phyloP scores from a whole-genome alignment of 92 coral and sea anemone species.

The Galaxea fascicularis region DNA sequence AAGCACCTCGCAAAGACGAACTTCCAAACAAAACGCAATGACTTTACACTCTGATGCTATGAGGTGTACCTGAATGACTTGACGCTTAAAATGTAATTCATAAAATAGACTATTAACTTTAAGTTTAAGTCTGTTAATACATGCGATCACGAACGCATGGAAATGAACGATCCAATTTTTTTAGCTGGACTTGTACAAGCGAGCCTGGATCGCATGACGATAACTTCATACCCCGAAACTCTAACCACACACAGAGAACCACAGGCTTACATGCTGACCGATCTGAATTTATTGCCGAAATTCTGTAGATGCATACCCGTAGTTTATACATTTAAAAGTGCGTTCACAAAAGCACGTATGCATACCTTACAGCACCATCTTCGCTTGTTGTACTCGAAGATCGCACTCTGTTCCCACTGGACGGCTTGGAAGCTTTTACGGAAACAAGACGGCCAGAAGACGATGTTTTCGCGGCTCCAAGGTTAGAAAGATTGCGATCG shows the following conservation, averaged over 20 bases:
- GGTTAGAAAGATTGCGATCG: conserved; percentile 78
- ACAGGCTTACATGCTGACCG: background rate
- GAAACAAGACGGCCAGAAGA: conserved; percentile 38
- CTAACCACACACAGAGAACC: background rate
- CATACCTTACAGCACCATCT: conserved; percentile 74
- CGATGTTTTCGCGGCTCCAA: conserved; percentile 62
- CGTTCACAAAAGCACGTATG: background rate
- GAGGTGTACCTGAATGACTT: no score
- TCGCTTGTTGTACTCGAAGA: conserved; percentile 83
- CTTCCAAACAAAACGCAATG: no score
- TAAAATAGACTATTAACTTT: no score
- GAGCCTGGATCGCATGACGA: background rate
- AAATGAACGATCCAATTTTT: no score
- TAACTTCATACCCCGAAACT: background rate
- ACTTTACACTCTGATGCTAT: no score
- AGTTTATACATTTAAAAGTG: background rate
- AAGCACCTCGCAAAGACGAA: no score
- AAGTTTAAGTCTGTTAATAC: no score
- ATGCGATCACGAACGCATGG: no score
- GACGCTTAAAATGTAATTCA: no score
- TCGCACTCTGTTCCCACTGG: conserved; percentile 46
- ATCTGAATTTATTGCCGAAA: background rate
- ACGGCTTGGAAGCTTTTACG: conserved; percentile 35
- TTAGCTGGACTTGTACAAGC: no score
- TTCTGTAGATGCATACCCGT: background rate